Evolutionary conservation across 2,113 vertebrate species (phyloP).

Genomic region (Melospiza georgiana): DNA sequence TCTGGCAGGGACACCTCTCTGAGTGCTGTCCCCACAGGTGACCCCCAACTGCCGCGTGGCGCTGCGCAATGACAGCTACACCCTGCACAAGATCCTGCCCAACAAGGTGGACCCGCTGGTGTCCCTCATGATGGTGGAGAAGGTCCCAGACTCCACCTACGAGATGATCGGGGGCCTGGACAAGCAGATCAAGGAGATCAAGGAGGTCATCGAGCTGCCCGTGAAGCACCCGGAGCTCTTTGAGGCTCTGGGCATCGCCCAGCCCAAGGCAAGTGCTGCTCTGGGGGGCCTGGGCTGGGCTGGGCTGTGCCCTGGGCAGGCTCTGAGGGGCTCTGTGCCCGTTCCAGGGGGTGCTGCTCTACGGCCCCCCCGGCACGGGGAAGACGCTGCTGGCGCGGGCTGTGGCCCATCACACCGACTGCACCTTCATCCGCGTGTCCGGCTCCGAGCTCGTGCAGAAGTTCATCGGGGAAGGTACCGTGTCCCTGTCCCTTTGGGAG

Average conservation of each 20-base stretch:
- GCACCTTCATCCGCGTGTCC: slow-evolving; percentile 98
- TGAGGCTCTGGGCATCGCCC: slow-evolving; percentile 95
- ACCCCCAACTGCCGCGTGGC: slow-evolving; percentile 97
- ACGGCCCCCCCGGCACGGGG: slow-evolving; percentile 95
- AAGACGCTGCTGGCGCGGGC: slow-evolving; percentile 95
- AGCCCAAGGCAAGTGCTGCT: slow-evolving; percentile 85
- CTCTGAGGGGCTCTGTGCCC: neutral
- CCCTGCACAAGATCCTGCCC: slow-evolving; percentile 96
- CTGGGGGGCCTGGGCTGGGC: neutral
- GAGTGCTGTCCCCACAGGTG: slow-evolving; percentile 73
- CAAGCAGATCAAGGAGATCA: slow-evolving; percentile 99
- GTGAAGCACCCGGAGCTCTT: slow-evolving; percentile 98
- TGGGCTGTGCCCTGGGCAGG: neutral
- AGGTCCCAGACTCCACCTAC: slow-evolving; percentile 96
- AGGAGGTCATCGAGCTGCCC: slow-evolving; percentile 96
- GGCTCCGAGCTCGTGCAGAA: slow-evolving; percentile 98
- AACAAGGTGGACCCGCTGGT: slow-evolving; percentile 98
- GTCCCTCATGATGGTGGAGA: slow-evolving; percentile 99
- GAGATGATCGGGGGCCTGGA: slow-evolving; percentile 99
- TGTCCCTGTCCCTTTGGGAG: no score
- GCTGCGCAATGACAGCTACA: slow-evolving; percentile 96
- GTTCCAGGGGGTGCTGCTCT: slow-evolving; percentile 90
- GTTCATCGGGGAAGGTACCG: slow-evolving; percentile 94
- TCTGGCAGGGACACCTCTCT: neutral
- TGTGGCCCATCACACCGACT: slow-evolving; percentile 97